Base-by-base conservation (phyloP, 2,888 invertebrate species). In the Pollenia labialis region DNA sequence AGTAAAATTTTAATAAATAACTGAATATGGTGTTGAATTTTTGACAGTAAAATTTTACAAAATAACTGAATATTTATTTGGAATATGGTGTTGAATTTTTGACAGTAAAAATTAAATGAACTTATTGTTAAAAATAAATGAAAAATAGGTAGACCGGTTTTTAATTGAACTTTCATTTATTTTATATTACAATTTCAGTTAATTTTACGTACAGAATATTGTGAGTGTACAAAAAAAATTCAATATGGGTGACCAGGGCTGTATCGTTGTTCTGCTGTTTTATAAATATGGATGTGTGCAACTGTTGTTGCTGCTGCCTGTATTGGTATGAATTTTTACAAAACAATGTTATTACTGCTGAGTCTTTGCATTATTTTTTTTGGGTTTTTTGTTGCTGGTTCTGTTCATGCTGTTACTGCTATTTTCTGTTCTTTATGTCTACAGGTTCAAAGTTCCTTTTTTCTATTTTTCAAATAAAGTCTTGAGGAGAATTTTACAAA, bases 361-460 rank as follows among this genome's bases (percentile, higher is more conserved):
- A 76, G 54, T 80, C 74, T 74, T 62, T 77, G 64, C 52, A 48
- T 75, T 68, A 42, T 74, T 54, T 46, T 46, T 56, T 16, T 60
- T 54, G 18, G 32, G 40, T 14, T 50, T n/a, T 32, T n/a, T n/a
- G n/a, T n/a, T 62, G 69, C 32, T 76, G 42, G 62, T 64, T 60
- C 54, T 76, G 54, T 48, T 69, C 2, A 54, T 60, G 81, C 50
- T 69, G 58, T 66, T 82, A 54, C 58, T 69, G 44, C 50, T 82
- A 12, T 64, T 18, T 60, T 69, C 18, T 46, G 18, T 81, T 58
- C 46, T 69, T 66, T 69, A 72, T 80, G 69, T 71, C 54, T 71
- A 71, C 54, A 62, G 85, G 80, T 76, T 85, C 56, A 80, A 85
- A 80, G 69, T 81, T 81, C 76, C 80, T 75, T 84, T 62, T 79